These are phyloP conservation scores for Argyrosomus regius DNA, from an alignment of 2,797 vertebrate species.

Conservation along the genomic window DNA sequence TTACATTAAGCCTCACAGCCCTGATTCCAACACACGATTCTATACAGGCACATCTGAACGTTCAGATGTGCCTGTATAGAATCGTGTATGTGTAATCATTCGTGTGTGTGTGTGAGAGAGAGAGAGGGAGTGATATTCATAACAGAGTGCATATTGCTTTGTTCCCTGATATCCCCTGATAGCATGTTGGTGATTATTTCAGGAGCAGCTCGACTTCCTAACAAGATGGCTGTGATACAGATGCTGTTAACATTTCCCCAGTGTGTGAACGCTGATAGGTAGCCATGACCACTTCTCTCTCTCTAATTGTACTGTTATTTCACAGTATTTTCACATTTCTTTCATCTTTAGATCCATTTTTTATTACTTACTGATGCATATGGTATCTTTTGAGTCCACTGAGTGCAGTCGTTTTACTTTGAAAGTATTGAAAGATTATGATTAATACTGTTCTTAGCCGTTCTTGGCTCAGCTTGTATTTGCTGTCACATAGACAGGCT, in stretches of 20 bases:
- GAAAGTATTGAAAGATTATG: background rate
- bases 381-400: background rate
- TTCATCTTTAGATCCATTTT: background rate
- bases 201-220: constrained; percentile 43
- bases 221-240: constrained; percentile 52
- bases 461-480: too few relatives aligned
- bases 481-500: too few relatives aligned
- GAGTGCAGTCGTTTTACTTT: background rate
- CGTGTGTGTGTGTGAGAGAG: too few relatives aligned
- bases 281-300: constrained; percentile 15
- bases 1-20: too few relatives aligned
- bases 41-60: too few relatives aligned
- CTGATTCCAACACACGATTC: too few relatives aligned
- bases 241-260: constrained; percentile 41
- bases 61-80: too few relatives aligned
- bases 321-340: constrained; percentile 12
- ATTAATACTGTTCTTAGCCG: background rate
- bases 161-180: constrained; percentile 64
- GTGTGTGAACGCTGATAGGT: constrained; percentile 14
- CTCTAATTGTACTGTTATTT: background rate
- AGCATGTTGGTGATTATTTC: constrained; percentile 56
- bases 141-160: constrained; percentile 76
- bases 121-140: constrained; percentile 56
- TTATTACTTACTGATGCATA: background rate
- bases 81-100: too few relatives aligned